A percentile compares a stretch with the other conserved stretches of the same genome.
Evolutionary conservation across 2,797 vertebrate species (phyloP).

Genomic region (Tympanoctomys barrerae): DNA sequence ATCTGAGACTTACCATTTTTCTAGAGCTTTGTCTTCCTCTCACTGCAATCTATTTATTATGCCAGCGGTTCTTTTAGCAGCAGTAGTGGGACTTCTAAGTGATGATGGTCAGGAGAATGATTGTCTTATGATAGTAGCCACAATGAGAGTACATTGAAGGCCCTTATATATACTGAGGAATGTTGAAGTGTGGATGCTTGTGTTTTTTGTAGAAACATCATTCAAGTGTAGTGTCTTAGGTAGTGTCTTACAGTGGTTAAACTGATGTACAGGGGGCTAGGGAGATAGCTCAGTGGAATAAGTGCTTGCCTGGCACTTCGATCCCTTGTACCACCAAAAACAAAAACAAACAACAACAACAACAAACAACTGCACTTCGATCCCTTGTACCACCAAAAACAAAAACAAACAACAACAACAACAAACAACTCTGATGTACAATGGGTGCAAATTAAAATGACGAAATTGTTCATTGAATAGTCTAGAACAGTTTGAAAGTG

Average conservation of each 20-base stretch:
- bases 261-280: not conserved
- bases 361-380: no score
- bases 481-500: not conserved
- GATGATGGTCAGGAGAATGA: not conserved
- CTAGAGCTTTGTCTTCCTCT: conserved; percentile 38
- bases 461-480: not conserved
- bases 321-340: no score
- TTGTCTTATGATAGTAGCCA: not conserved
- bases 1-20: not conserved
- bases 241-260: not conserved
- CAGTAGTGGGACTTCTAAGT: not conserved
- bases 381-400: no score
- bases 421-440: not conserved
- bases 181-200: not conserved
- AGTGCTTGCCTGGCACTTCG: no score
- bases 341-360: no score
- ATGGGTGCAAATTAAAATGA: not conserved
- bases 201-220: not conserved
- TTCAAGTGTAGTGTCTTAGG: not conserved
- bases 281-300: no score
- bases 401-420: no score
- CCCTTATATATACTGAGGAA: not conserved
- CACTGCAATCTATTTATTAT: not conserved
- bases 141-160: not conserved
- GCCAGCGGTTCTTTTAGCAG: not conserved